Base-by-base conservation (phyloP, 2,888 invertebrate species). In the Lasius platythorax region DNA sequence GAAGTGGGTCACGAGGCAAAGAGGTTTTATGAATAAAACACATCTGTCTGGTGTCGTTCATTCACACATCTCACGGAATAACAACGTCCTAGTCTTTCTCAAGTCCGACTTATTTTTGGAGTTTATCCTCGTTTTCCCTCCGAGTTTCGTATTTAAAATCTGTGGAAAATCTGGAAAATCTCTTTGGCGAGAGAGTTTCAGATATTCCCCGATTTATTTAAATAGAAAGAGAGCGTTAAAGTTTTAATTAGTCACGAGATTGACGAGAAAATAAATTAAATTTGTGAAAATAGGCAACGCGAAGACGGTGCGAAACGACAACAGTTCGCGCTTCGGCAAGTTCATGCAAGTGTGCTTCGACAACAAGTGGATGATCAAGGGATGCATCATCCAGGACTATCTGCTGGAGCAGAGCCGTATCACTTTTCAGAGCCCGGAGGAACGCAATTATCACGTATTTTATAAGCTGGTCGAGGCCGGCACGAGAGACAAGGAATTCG, bases 291-390 rank as follows among this genome's bases (percentile, higher is more conserved):
- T 63, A 98, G 98, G 98, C 81, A 99, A 99, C 95, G 98, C 98
- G 1, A 98, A 98, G 95, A 99, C 99, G 0, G 98, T 98, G 15
- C 96, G 98, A 68, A 99, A 99, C 94, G 98, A 99, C 95, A 99
- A 99, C 95, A 98, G 98, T 18, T 98, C 98, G 58, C 96, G 99
- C 12, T 99, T 99, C 95, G 99, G 99, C n/a, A 98, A 99, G 95
- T 99, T 98, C 94, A 98, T 99, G 96, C 98, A 98, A 95, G 98
- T 99, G 9, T 98, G 98, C 93, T 97, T 99, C 94, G 98, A 99
- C 95, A 96, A 96, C 86, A 97, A 98, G 91, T 98, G 98, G 95
- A 98, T 98, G 95, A 99, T 99, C 92, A 97, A 97, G 90, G 99
- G 99, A 28, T 98, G 98, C 91, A 98, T 98, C 87, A 97, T 99